Evolutionary conservation across 2,888 invertebrate species (phyloP), one percentile per base, ranked within the genome.

Genomic region (Neria commutata): DNA sequence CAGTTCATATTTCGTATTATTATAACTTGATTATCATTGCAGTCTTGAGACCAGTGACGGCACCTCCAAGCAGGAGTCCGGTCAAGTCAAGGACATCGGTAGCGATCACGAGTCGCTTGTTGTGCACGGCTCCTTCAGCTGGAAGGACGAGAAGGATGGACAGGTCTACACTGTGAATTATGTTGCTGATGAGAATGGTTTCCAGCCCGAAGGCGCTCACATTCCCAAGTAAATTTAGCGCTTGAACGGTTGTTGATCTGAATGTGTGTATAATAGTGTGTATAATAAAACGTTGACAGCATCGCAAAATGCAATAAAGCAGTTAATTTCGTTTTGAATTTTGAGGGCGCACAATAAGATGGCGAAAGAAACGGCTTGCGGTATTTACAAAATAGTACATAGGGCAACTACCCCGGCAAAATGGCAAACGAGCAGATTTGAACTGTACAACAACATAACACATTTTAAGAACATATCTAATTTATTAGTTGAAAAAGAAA

Each of bases 131-230:
- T 33, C 64, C 11, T 71, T 48, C 62, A 59, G 63, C 3, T 73
- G 61, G 52, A 50, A 66, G 21, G 72, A 63, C 59, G 63, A 66
- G 2, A 81, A 83, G 2, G 85, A 87, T 64, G 87, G 87, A 1
- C 83, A 83, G 58, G 80, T 84, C 47, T 87, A 87, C 74, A 83
- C 85, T 40, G 65, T 77, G 14, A 73, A 65, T 52, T 76, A 72
- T 62, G 56, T 75, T 51, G 76, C 76, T 37, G 75, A 75, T 61
- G 73, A 76, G 55, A 75, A 75, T 58, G 75, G 77, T 54, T 78
- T 74, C 76, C 76, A 76, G 59, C 75, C 77, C 48, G 67, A 73
- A 65, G 77, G 76, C 24, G 74, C 66, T 55, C 76, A 77, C 68
- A 66, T 75, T 61, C 74, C 77, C 57, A 62, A 62, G 67, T 46